A percentile compares a stretch with the other conserved stretches of the same genome.
Conservation (phyloP, 2,797 vertebrate species). For the Dermochelys coriacea region DNA sequence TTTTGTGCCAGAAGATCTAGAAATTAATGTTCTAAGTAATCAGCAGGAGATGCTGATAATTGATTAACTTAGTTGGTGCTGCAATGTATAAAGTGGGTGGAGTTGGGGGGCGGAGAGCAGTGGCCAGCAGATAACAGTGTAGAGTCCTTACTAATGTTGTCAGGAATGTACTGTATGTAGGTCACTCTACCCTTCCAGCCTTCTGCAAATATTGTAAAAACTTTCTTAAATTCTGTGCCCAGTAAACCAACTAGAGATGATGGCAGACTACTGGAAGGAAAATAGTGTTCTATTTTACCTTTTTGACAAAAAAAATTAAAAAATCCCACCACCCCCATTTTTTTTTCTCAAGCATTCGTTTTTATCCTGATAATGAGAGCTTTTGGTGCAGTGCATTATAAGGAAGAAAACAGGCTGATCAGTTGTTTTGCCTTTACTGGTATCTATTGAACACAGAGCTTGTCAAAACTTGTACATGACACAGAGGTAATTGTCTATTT, state of each 20-base stretch:
- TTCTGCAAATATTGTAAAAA: neutral
- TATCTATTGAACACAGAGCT: neutral
- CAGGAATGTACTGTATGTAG: neutral
- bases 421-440: neutral
- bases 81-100: neutral
- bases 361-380: neutral
- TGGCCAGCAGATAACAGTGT: neutral
- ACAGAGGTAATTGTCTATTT: neutral
- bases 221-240: neutral
- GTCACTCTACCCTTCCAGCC: neutral
- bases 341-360: neutral
- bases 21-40: neutral
- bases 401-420: neutral
- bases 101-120: neutral
- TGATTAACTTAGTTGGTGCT: slow-evolving; percentile 14
- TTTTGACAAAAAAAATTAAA: neutral
- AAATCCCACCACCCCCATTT: too few relatives aligned
- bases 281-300: neutral
- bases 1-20: neutral
- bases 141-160: neutral
- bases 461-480: neutral
- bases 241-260: neutral
- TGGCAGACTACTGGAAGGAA: neutral
- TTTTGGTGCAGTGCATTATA: neutral
- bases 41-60: slow-evolving; percentile 27